Base-by-base conservation (phyloP, 2,888 invertebrate species). In the Stramonita haemastoma region DNA sequence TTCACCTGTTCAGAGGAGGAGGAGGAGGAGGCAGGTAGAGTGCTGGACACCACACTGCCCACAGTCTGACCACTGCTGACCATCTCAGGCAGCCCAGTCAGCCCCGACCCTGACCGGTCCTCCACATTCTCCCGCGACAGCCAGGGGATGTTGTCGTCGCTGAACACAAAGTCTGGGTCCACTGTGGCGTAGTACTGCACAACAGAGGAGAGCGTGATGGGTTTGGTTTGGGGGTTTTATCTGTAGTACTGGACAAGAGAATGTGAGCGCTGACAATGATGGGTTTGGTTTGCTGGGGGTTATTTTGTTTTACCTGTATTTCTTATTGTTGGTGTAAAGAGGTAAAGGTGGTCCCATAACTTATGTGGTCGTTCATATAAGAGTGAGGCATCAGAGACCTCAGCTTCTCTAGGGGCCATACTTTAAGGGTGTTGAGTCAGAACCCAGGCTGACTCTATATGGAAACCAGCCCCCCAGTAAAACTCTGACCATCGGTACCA, bases 101-200 rank as follows among this genome's bases (percentile, higher is more conserved):
- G 91, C 46, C 94, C n/a, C 29, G 93, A 93, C 88, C 94, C 94
- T 81, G 93, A 90, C 66, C 94, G 91, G 89, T 95, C 95, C 91
- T 95, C 95, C 15, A 96, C 95, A 92, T 95, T 94, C 90, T 95
- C 94, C 88, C 93, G 94, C 90, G 98, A 98, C 93, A 99, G 97
- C 99, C 99, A 99, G 97, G 98, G 98, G 93, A 99, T 98, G 96
- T 98, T 98, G 94, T 98, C 95, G 90, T 94, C 93, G 46, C 92
- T 92, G 88, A 93, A 93, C 86, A 92, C 92, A 86, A 93, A 93
- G 91, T 94, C 93, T n/a, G 95, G 94, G 85, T 95, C 95, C 86
- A 99, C 99, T 17, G 99, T 99, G 22, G 99, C 99, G 96, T 99
- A 99, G 96, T 99, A 99, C 96, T 96, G 93, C 32, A 91, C 90